Evolutionary conservation across 2,888 invertebrate species (phyloP).

Genomic region (Eupithecia abbreviata): DNA sequence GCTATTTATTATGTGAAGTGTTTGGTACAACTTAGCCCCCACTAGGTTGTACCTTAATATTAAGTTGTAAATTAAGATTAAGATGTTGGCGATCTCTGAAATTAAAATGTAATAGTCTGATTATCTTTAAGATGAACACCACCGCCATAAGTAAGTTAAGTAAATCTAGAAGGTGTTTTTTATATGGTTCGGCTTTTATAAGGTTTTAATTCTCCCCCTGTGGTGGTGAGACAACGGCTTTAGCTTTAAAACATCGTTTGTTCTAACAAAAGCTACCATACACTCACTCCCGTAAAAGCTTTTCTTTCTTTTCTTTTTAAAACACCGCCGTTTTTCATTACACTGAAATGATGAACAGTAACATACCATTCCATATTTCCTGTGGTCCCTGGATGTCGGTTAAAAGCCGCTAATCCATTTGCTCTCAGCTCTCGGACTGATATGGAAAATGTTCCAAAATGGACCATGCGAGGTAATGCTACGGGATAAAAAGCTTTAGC

Average conservation of each 20-base stretch:
- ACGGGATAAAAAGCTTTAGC: slow-evolving; percentile 46
- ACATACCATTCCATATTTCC: slow-evolving; percentile 35
- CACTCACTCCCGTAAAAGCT: slow-evolving; percentile 16
- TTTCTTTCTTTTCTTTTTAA: not conserved
- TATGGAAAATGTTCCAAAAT: slow-evolving; percentile 60
- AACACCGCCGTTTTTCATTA: slow-evolving; percentile 3
- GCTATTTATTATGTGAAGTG: not conserved
- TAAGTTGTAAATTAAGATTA: not conserved
- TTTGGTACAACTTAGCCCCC: not conserved
- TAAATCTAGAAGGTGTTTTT: no score
- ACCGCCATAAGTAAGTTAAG: not conserved
- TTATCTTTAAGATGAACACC: not conserved
- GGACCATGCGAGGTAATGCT: slow-evolving; percentile 46
- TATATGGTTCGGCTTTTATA: no score
- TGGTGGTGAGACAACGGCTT: no score
- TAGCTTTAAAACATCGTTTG: not conserved
- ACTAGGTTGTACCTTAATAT: no score
- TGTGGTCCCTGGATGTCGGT: slow-evolving; percentile 51
- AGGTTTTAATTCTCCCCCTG: no score
- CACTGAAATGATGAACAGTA: slow-evolving; percentile 28
- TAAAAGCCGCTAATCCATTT: slow-evolving; percentile 76
- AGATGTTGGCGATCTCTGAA: not conserved
- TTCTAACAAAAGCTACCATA: not conserved
- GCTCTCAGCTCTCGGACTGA: slow-evolving; percentile 57
- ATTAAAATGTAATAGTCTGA: not conserved